These are phyloP conservation scores for Chaetoderma sp. DNA, from an alignment of 2,888 invertebrate genomes.

Conservation along the genomic window DNA sequence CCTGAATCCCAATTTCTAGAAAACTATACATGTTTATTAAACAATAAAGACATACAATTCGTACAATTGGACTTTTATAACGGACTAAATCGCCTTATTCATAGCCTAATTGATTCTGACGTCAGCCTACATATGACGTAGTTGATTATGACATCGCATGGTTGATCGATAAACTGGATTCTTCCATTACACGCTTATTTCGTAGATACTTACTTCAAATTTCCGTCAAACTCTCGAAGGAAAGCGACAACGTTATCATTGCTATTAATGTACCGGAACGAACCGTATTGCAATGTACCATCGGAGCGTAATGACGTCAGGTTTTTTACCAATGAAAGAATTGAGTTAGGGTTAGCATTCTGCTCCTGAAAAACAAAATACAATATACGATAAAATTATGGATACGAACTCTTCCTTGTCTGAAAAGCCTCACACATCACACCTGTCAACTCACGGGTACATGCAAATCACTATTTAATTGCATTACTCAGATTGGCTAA, in stretches of 20 bases:
- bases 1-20: no score
- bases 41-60: no score
- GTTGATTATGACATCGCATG: no score
- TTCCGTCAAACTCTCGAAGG: slow-evolving; percentile 61
- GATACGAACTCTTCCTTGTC: background rate
- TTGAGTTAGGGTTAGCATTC: slow-evolving; percentile 23
- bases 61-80: no score
- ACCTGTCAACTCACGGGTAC: background rate
- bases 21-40: no score
- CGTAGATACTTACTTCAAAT: slow-evolving; percentile 48
- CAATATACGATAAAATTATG: background rate
- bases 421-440: slow-evolving; percentile 1
- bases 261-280: slow-evolving; percentile 42
- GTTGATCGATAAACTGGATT: no score
- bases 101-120: no score
- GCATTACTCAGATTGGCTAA: no score
- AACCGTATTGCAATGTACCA: slow-evolving; percentile 52
- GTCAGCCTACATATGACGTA: no score
- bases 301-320: slow-evolving; percentile 47
- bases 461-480: no score
- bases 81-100: no score
- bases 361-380: slow-evolving; percentile 35
- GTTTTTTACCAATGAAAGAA: slow-evolving; percentile 41
- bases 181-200: no score
- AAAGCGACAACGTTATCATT: slow-evolving; percentile 58